phyloP scores from a whole-genome alignment of 2,797 vertebrate genomes.

The Oophaga sylvatica region DNA sequence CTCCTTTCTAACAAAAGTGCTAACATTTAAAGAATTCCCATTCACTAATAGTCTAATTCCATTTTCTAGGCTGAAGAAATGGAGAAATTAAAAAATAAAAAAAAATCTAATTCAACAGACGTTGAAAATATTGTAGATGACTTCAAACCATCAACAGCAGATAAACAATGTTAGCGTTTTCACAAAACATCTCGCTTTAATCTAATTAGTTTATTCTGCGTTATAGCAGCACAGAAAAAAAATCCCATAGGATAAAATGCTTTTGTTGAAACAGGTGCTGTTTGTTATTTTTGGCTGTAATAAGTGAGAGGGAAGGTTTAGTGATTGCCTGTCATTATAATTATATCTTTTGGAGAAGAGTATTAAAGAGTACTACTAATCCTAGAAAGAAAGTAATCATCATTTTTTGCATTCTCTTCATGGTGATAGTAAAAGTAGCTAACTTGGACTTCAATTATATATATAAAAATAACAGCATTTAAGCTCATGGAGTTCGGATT shows the following conservation, averaged over 20 bases:
- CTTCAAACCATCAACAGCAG: conserved; percentile 17
- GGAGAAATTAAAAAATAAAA: not conserved
- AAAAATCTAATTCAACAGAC: not conserved
- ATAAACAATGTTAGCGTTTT: conserved; percentile 36
- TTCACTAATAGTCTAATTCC: not conserved
- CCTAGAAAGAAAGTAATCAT: conserved; percentile 48
- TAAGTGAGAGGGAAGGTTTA: conserved; percentile 43
- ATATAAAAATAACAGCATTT: conserved; percentile 45
- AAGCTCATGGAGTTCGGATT: conserved; percentile 23
- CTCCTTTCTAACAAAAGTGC: not conserved
- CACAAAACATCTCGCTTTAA: conserved; percentile 30
- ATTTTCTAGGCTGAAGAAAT: not conserved
- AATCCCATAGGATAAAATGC: conserved; percentile 38
- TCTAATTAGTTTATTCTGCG: conserved; percentile 44
- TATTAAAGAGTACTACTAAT: conserved; percentile 50
- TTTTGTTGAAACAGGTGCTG: conserved; percentile 54
- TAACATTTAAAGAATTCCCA: not conserved
- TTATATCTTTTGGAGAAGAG: conserved; percentile 45
- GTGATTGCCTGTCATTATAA: conserved; percentile 52
- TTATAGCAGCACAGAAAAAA: conserved; percentile 25
- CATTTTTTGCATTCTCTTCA: conserved; percentile 40
- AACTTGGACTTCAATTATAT: conserved; percentile 36
- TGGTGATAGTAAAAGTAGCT: conserved; percentile 39
- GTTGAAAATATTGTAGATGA: conserved; percentile 1
- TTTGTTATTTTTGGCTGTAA: conserved; percentile 54